phyloP scores from a whole-genome alignment of 2,113 vertebrate species.

The Eupsittula cactorum region DNA sequence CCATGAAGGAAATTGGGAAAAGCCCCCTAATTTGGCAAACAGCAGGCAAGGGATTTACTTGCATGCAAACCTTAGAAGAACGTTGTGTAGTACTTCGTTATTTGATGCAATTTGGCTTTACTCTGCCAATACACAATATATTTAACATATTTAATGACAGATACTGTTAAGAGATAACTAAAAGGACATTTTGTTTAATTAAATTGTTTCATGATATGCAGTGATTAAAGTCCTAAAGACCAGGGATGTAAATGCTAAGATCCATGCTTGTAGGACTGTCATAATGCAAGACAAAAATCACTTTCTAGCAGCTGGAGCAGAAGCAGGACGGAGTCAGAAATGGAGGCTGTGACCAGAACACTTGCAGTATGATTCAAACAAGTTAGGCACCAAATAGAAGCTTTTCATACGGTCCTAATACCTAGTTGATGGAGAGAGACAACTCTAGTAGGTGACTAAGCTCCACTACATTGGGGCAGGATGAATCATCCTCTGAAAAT shows the following conservation, averaged over 20 bases:
- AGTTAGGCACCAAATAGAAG: neutral
- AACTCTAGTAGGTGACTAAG: slow-evolving; percentile 19
- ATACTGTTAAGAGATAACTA: neutral
- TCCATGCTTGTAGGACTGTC: neutral
- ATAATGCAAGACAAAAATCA: neutral
- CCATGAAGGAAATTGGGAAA: neutral
- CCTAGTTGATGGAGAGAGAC: neutral
- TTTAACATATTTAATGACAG: neutral
- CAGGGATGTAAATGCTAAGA: neutral
- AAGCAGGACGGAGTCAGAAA: neutral
- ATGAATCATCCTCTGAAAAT: slow-evolving; percentile 45
- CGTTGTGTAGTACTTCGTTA: neutral
- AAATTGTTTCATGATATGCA: neutral
- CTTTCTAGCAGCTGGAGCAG: neutral
- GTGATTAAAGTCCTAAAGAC: neutral
- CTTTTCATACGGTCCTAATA: neutral
- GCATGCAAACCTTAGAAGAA: neutral
- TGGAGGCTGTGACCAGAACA: neutral
- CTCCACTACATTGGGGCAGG: neutral
- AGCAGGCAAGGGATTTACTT: neutral
- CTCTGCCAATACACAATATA: neutral
- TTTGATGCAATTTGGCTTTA: neutral
- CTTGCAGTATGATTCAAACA: neutral
- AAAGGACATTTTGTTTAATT: neutral
- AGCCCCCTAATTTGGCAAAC: neutral